These are phyloP conservation scores for Aegithalos caudatus DNA, from an alignment of 2,113 vertebrate genomes.

Conservation along the genomic window DNA sequence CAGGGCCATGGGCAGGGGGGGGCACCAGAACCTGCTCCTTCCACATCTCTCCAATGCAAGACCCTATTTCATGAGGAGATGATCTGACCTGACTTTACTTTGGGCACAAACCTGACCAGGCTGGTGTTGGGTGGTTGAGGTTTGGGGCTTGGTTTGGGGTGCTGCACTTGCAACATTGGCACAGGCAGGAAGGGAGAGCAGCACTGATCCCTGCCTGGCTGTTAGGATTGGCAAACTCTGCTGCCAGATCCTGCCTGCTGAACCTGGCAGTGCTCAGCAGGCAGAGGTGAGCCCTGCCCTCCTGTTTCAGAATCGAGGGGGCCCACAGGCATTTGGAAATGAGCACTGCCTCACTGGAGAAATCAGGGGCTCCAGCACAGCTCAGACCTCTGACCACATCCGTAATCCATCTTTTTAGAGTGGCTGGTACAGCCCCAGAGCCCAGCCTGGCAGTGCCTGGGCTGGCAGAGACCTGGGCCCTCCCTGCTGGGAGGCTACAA, in stretches of 20 bases:
- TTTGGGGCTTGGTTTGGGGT: neutral
- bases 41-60: neutral
- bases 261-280: neutral
- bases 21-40: neutral
- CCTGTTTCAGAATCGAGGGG: accelerated
- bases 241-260: neutral
- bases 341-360: neutral
- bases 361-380: neutral
- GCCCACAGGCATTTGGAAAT: too few species aligned
- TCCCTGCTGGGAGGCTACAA: neutral
- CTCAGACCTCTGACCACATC: neutral
- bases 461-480: neutral
- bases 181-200: neutral
- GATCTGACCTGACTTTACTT: neutral
- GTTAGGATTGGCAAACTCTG: neutral
- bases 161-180: neutral
- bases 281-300: neutral
- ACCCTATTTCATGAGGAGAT: neutral
- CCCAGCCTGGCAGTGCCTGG: neutral
- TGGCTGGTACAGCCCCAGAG: neutral
- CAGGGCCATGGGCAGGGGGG: neutral
- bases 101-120: neutral
- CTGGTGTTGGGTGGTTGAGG: too few species aligned
- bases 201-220: neutral
- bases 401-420: neutral